Base-by-base conservation (phyloP, 2,797 vertebrate genomes). In the Amblyopsis hoosieri region DNA sequence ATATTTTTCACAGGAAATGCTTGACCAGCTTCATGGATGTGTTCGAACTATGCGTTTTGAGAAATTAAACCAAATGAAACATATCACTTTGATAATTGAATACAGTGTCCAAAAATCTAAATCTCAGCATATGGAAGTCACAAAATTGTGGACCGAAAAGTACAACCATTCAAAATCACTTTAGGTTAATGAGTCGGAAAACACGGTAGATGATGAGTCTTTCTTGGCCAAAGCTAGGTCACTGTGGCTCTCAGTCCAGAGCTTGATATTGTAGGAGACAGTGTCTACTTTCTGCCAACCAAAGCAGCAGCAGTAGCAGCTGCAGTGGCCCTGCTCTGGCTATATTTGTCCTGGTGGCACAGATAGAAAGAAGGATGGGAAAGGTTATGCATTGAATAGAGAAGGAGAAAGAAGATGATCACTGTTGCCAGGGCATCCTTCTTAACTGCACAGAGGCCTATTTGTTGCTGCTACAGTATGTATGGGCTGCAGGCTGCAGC, bases 321-420 rank as follows among this genome's bases (percentile, higher is more conserved):
- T 76, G 73, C 66, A 67, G 60, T 71, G 60, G 47, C 64, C 59
- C 66, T 74, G 60, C 53, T 57, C 79, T 74, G 67, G 71, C 75
- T 89, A 85, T 80, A 82, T 90, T 84, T 88, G 86, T 87, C 80
- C 76, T 75, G 68, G 62, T 81, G 80, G 76, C 81, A 87, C 75
- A 87, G 68, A 81, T 72, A 74, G 69, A 71, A 51, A 69, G 68
- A 80, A 72, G 79, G 67, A 84, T 75, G 59, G 67, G 54, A 85
- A 81, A 89, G 76, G 76, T 73, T 80, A 77, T 79, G 74, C 68
- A 76, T 82, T 85, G 75, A 64, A 66, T 79, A 79, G 69, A 74
- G 74, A 82, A 80, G 66, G 71, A 82, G 72, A 70, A 88, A 78
- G 74, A 85, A 81, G 84, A 85, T 81, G 79, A 78, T 77, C 75